A percentile compares a stretch with the other conserved stretches of the same genome.
phyloP scores from a whole-genome alignment of 2,888 invertebrate species.

The Dolichomitus sp. region DNA sequence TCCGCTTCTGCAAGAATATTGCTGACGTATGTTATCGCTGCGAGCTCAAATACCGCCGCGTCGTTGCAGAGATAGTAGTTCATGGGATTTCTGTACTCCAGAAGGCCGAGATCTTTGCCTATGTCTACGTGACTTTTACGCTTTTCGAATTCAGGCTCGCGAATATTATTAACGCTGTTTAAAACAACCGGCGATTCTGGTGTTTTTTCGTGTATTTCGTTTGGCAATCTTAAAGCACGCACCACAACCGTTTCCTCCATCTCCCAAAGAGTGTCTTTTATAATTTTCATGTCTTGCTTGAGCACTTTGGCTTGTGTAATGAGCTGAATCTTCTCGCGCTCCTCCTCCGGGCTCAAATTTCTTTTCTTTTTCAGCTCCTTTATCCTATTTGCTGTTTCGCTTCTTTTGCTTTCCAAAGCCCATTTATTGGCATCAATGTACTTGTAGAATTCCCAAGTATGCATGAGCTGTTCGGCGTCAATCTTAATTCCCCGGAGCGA shows the following conservation, averaged over 20 bases:
- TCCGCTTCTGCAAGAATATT: conserved; percentile 86
- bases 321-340: conserved; percentile 87
- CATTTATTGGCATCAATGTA: conserved; percentile 87
- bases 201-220: conserved; percentile 89
- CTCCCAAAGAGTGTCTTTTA: conserved; percentile 90
- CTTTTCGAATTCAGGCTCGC: conserved; percentile 17
- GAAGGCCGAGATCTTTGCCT: conserved; percentile 87
- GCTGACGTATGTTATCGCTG: conserved; percentile 86
- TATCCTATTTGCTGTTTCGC: conserved; percentile 87
- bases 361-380: conserved; percentile 80
- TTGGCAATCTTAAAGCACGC: conserved; percentile 90
- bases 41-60: conserved; percentile 91
- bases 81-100: conserved; percentile 89
- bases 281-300: conserved; percentile 89
- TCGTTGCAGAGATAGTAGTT: conserved; percentile 90
- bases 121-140: conserved; percentile 87
- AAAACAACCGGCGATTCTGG: conserved; percentile 83
- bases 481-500: conserved; percentile 87
- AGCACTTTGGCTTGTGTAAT: conserved; percentile 88
- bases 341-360: conserved; percentile 77
- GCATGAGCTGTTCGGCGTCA: conserved; percentile 88
- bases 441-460: conserved; percentile 89
- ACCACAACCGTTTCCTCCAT: conserved; percentile 91
- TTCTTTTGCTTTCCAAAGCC: conserved; percentile 87
- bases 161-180: conserved; percentile 70